Conservation (phyloP, 2,888 invertebrate species). For the Ferdinandea cuprea region DNA sequence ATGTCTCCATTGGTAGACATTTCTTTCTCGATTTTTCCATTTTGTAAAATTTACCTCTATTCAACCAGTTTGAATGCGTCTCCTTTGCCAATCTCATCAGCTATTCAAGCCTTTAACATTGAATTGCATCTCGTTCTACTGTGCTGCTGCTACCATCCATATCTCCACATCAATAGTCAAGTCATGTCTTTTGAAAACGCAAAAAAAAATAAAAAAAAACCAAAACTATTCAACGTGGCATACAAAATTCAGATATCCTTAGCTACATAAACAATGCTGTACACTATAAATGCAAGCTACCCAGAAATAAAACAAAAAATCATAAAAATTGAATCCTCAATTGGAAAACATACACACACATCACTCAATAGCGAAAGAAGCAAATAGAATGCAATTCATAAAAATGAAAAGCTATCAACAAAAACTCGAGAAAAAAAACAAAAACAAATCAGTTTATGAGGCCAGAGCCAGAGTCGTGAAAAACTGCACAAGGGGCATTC, state of each 20-base stretch:
- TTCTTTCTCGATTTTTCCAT: conserved; percentile 12
- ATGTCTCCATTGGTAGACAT: conserved; percentile 27
- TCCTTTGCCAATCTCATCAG: conserved; percentile 7
- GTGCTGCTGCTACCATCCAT: not conserved
- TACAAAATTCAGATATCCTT: conserved; percentile 55
- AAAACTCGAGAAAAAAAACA: conserved; percentile 58
- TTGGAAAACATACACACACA: conserved; percentile 71
- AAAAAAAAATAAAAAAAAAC: conserved; percentile 5
- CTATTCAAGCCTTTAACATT: conserved; percentile 47
- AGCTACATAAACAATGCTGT: conserved; percentile 50
- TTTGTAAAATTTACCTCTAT: conserved; percentile 34
- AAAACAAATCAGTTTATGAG: conserved; percentile 68
- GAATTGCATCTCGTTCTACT: conserved; percentile 37
- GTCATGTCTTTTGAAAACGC: conserved; percentile 39
- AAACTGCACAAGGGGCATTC: conserved; percentile 41
- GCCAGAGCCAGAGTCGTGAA: conserved; percentile 72
- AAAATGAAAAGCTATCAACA: conserved; percentile 72
- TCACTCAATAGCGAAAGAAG: conserved; percentile 64
- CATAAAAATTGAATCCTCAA: conserved; percentile 64
- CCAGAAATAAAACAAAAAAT: conserved; percentile 7
- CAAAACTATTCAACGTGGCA: conserved; percentile 50
- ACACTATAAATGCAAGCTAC: too few relatives aligned
- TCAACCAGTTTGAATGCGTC: conserved; percentile 24
- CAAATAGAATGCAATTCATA: conserved; percentile 65
- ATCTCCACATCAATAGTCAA: conserved; percentile 65